Conservation (phyloP, 2,113 vertebrate species). For the Macaca nemestrina region DNA sequence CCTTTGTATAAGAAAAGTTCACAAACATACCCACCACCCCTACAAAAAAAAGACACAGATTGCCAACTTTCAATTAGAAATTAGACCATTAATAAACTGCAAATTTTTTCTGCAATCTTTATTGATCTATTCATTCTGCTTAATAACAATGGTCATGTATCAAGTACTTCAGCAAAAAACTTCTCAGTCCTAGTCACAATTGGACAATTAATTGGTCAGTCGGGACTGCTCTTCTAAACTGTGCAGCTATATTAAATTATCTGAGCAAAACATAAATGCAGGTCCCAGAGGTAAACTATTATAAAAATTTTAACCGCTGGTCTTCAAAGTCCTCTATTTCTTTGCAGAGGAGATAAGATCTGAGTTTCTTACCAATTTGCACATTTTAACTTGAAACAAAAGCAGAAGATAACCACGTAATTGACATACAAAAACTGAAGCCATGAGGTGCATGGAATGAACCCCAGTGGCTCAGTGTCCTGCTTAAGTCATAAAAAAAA, state of each 20-base stretch:
- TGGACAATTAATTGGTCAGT: not conserved
- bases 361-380: not conserved
- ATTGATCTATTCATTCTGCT: not conserved
- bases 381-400: not conserved
- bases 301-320: constrained; percentile 1
- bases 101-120: not conserved
- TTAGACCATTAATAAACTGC: not conserved
- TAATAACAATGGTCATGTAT: not conserved
- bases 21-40: not conserved
- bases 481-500: not conserved
- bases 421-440: not conserved
- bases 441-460: not conserved
- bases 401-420: not conserved
- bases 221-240: not conserved
- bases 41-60: not conserved
- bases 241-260: not conserved
- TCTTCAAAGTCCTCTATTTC: constrained; percentile 35
- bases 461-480: not conserved
- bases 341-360: not conserved
- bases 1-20: constrained; percentile 15
- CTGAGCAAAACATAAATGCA: not conserved
- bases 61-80: not conserved
- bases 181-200: not conserved
- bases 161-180: constrained; percentile 7
- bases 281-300: not conserved